Base-by-base conservation (phyloP, 2,797 vertebrate species). In the Apogon hyalosoma region DNA sequence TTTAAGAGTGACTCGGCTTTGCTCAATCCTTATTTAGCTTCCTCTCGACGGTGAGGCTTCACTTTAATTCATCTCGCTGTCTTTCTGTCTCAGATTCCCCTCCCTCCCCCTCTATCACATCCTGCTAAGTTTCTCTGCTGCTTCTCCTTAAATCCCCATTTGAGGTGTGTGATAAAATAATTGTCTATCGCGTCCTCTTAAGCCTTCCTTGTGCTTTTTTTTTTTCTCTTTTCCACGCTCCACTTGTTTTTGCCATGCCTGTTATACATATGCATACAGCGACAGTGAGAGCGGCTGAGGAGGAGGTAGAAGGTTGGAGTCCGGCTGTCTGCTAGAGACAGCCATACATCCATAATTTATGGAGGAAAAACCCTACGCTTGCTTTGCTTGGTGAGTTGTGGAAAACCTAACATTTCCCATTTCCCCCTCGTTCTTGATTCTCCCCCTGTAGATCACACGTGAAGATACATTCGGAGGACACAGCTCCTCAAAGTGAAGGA, bases 331-430 rank as follows among this genome's bases (percentile, higher is more conserved):
- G 65, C 69, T 33, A 46, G 51, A 70, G 52, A 65, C 16, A 0
- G 48, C 60, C 47, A 60, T 42, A 75, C 42, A 82, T 84, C 75
- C 71, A 80, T 87, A 59, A 84, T 83, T 84, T 74, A 87, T 82
- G 54, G 61, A 54, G 51, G 60, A 16, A 60, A 33, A 68, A 18
- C 47, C 42, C 46, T 18, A 12, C 3, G 15, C 28, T 28, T n/a
- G 64, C 69, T 65, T 52, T 58, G 28, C 66, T 77, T 36, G 62
- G 56, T 67, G 63, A 76, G 66, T 79, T 66, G 6, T 65, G 43
- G 68, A 50, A 65, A 79, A 75, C 46, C 69, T 56, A 39, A 51
- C 51, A 11, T 69, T 77, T 79, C 14, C 12, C 18, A 47, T 65
- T 36, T 59, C 13, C 49, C 24, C 39, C 4, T 11, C 28, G 2